These are phyloP conservation scores for Ypsolopha scabrella DNA, from an alignment of 2,888 invertebrate species.

Conservation along the genomic window DNA sequence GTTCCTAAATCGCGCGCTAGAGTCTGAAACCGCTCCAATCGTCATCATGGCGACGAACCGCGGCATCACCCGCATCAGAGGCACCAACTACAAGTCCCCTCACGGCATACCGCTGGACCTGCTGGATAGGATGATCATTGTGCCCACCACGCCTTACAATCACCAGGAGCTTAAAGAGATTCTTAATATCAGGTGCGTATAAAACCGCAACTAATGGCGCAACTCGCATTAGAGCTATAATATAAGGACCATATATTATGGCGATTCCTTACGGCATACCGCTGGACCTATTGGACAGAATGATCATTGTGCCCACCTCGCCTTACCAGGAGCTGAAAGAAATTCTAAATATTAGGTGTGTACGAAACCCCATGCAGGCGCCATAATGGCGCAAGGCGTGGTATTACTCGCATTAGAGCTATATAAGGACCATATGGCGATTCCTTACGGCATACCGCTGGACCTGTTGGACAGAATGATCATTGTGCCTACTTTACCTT, in stretches of 20 bases:
- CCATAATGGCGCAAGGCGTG: conserved; percentile 98
- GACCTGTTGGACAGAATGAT: conserved; percentile 94
- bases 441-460: conserved; percentile 97
- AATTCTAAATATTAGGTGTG: conserved; percentile 86
- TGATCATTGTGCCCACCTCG: conserved; percentile 93
- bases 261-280: conserved; percentile 99
- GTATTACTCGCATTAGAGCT: conserved; percentile 94
- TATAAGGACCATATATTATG: conserved; percentile 91
- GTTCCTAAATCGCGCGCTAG: conserved; percentile 95
- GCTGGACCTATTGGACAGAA: conserved; percentile 90
- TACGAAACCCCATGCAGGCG: conserved; percentile 94
- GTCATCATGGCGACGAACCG: conserved; percentile 99
- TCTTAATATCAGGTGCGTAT: conserved; percentile 79
- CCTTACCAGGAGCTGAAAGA: conserved; percentile 93
- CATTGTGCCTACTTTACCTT: conserved; percentile 92
- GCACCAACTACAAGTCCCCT: conserved; percentile 93
- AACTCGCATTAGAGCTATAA: conserved; percentile 94
- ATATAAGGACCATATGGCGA: conserved; percentile 89
- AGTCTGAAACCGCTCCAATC: conserved; percentile 97
- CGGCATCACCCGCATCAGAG: conserved; percentile 93
- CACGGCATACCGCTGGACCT: conserved; percentile 98
- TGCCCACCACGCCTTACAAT: conserved; percentile 89
- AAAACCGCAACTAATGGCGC: conserved; percentile 77
- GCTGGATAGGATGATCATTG: conserved; percentile 92
- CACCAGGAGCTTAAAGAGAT: conserved; percentile 93